Conservation (phyloP, 2,113 vertebrate species). For the Pardalotus punctatus region DNA sequence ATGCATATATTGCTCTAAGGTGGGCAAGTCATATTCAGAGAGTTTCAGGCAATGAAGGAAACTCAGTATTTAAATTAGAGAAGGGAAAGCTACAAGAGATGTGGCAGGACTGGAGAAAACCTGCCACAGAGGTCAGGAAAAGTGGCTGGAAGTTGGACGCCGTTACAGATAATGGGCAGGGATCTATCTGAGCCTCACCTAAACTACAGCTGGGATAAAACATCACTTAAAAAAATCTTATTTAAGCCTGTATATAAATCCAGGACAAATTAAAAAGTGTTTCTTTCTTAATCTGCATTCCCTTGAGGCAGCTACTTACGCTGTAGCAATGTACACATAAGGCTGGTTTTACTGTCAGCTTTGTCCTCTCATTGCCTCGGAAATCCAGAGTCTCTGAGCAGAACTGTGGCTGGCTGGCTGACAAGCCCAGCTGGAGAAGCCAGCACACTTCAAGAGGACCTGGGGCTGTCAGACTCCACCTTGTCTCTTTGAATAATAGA, state of each 20-base stretch:
- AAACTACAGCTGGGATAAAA: background rate
- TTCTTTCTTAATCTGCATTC: background rate
- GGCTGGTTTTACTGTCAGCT: background rate
- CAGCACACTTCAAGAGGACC: background rate
- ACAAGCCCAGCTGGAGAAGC: background rate
- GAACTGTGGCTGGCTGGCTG: background rate
- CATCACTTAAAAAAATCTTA: background rate
- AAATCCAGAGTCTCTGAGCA: background rate
- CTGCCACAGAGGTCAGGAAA: background rate
- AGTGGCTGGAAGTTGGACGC: background rate
- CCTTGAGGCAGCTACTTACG: background rate
- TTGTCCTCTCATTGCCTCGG: background rate
- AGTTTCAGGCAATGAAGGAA: background rate
- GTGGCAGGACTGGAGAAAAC: background rate
- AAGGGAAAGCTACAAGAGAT: background rate
- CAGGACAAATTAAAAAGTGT: background rate
- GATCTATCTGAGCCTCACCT: background rate
- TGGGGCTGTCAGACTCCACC: background rate
- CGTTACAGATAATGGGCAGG: background rate
- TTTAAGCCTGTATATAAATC: background rate
- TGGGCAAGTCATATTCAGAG: background rate
- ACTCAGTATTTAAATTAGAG: background rate
- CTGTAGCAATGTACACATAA: background rate
- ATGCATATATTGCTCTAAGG: background rate
- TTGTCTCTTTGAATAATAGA: background rate